A percentile compares a stretch with the other conserved stretches of the same genome.
These are phyloP conservation scores for Octopus sinensis DNA, from an alignment of 1,140 invertebrate species.

Conservation along the genomic window DNA sequence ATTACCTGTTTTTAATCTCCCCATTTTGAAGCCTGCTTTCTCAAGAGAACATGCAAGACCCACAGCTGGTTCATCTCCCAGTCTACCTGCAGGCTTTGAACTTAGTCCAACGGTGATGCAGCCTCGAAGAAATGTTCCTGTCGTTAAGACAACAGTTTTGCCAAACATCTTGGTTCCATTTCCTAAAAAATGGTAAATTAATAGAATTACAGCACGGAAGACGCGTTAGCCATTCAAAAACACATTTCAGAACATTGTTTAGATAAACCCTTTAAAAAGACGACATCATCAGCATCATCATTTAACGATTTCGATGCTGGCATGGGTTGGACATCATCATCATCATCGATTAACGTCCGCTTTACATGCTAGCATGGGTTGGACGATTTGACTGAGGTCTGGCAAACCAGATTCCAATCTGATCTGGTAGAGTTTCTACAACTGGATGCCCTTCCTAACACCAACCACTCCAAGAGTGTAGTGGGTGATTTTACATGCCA, in stretches of 20 bases:
- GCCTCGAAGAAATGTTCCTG: constrained; percentile 89
- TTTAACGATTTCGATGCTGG: background rate
- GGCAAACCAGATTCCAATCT: no score
- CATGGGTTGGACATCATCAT: no score
- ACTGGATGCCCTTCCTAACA: no score
- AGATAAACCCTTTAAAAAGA: background rate
- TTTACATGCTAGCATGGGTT: no score
- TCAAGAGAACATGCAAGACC: constrained; percentile 77
- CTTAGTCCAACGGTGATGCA: constrained; percentile 84
- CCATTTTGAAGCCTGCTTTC: constrained; percentile 73
- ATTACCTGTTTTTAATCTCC: constrained; percentile 82
- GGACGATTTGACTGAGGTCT: no score
- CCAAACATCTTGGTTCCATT: constrained; percentile 61
- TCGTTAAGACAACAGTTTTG: constrained; percentile 79
- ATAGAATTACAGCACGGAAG: no score
- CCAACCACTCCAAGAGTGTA: no score
- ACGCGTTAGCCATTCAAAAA: no score
- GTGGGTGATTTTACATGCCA: no score
- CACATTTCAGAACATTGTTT: no score
- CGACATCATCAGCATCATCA: background rate
- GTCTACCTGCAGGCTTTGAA: constrained; percentile 75
- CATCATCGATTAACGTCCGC: no score
- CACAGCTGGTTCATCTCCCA: constrained; percentile 79
- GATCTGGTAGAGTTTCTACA: no score
- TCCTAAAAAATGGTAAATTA: constrained; percentile 26